These are phyloP conservation scores for Zaprionus capensis DNA, from an alignment of 1,140 invertebrate species.

Conservation along the genomic window DNA sequence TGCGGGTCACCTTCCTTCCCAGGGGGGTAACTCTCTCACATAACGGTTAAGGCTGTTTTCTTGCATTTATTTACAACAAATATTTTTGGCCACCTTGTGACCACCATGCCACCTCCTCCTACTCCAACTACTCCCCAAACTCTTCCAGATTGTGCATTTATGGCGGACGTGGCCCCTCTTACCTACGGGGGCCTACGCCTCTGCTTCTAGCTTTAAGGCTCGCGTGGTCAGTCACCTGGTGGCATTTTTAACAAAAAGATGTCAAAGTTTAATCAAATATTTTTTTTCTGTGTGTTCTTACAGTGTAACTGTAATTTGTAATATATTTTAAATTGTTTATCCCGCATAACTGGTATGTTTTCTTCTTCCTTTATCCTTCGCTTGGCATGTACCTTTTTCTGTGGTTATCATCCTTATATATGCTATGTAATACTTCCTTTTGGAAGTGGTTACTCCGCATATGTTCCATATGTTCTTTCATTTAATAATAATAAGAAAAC, in stretches of 20 bases:
- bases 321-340: not conserved
- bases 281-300: constrained; percentile 1
- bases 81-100: not conserved
- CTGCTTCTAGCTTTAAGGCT: constrained; percentile 2
- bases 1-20: not conserved
- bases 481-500: no score
- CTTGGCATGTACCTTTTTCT: not conserved
- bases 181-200: not conserved
- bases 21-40: not conserved
- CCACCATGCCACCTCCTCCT: not conserved
- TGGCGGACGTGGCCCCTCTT: not conserved
- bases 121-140: not conserved
- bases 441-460: no score
- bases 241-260: not conserved
- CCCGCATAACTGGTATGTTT: not conserved
- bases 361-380: not conserved
- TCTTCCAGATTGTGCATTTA: constrained; percentile 2
- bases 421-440: no score
- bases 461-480: no score
- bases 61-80: constrained; percentile 78
- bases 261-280: not conserved
- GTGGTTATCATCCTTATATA: not conserved
- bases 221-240: not conserved
- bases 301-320: constrained; percentile 4
- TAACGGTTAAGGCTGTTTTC: constrained; percentile 72